Percentiles rank a stretch among this genome's conserved stretches.
Conservation (phyloP, 1,140 invertebrate genomes). For the Coboldia fuscipes region DNA sequence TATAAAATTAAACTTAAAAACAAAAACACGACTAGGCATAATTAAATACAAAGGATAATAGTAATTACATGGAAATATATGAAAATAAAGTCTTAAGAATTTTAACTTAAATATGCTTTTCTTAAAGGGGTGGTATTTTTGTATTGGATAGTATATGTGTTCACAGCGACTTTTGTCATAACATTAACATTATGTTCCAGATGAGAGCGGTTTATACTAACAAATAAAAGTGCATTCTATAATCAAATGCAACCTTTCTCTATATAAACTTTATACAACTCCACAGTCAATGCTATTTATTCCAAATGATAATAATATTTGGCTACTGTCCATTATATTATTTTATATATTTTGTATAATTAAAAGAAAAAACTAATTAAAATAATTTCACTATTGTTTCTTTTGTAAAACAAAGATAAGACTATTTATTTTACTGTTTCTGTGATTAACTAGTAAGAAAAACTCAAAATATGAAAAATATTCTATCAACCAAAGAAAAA, state of each 20-base stretch:
- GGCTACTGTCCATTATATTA: too few species aligned
- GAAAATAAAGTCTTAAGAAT: too few species aligned
- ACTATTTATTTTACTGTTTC: too few species aligned
- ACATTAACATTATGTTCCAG: too few species aligned
- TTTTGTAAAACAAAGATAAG: constrained; percentile 4
- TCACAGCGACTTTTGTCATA: too few species aligned
- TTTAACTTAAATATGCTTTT: not conserved
- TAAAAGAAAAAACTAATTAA: too few species aligned
- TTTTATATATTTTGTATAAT: too few species aligned
- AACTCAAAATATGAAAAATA: constrained; percentile 1
- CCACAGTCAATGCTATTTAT: too few species aligned
- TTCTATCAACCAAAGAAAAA: not conserved
- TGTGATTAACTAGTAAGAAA: too few species aligned
- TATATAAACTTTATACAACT: too few species aligned
- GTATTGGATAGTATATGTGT: not conserved
- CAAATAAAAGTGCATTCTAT: not conserved
- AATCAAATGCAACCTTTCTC: not conserved
- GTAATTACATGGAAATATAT: constrained; percentile 19
- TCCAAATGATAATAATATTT: too few species aligned
- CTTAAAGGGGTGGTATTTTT: not conserved
- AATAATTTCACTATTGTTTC: not conserved
- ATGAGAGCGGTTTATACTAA: too few species aligned
- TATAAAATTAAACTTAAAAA: not conserved
- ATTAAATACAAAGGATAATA: constrained; percentile 9
- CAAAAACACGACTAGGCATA: not conserved